Evolutionary conservation across 2,797 vertebrate genomes (phyloP).

Genomic region (Propithecus deckenii): DNA sequence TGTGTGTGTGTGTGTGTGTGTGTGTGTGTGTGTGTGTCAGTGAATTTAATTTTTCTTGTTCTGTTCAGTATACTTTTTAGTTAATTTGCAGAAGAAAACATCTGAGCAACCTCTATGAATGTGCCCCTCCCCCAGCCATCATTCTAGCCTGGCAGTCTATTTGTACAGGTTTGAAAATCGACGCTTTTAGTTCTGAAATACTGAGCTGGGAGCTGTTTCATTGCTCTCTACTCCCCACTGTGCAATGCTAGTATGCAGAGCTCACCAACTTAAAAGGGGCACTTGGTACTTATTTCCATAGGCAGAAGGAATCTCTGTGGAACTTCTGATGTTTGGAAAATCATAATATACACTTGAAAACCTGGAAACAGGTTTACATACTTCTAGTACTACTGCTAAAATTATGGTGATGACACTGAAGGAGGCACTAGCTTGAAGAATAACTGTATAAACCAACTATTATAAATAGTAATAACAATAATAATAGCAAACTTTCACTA

Average conservation of each 20-base stretch:
- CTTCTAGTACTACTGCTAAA: background rate
- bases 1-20: background rate
- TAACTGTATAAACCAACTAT: background rate
- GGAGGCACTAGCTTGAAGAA: background rate
- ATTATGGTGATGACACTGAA: background rate
- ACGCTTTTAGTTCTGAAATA: background rate
- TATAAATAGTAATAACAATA: background rate
- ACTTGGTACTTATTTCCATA: background rate
- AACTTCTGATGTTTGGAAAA: background rate
- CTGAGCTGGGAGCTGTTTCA: background rate
- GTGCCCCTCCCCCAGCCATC: background rate
- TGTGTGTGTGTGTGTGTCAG: background rate
- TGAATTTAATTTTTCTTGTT: background rate
- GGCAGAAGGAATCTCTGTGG: background rate
- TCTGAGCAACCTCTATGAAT: background rate
- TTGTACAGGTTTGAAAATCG: conserved; percentile 16
- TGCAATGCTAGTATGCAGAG: background rate
- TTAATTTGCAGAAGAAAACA: background rate
- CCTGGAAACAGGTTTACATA: background rate
- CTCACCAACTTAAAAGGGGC: background rate
- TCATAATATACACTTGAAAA: background rate
- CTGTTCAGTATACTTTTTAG: background rate
- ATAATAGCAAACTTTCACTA: background rate
- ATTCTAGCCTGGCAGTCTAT: background rate
- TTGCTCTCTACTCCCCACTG: background rate